phyloP scores from a whole-genome alignment of 2,797 vertebrate species.

The Danio choprae region DNA sequence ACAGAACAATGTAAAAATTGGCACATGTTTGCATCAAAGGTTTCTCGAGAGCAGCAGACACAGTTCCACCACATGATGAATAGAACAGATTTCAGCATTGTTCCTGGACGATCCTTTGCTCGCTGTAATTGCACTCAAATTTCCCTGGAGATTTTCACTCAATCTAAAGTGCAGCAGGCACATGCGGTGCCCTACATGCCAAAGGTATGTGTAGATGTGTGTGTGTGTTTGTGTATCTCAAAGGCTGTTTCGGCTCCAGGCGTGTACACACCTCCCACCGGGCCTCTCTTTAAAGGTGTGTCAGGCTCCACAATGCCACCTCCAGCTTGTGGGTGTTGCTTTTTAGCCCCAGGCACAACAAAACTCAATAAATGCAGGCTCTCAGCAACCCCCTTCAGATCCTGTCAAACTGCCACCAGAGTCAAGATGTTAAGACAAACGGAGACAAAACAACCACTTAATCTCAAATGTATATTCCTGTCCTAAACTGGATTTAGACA shows the following conservation, averaged over 20 bases:
- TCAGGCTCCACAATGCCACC: slow-evolving; percentile 51
- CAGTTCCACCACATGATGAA: slow-evolving; percentile 47
- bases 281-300: slow-evolving; percentile 69
- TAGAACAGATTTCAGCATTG: slow-evolving; percentile 49
- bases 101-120: slow-evolving; percentile 48
- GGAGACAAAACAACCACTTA: slow-evolving; percentile 59
- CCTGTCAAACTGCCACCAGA: slow-evolving; percentile 63
- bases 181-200: slow-evolving; percentile 46
- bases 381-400: slow-evolving; percentile 63
- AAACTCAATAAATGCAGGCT: slow-evolving; percentile 64
- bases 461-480: slow-evolving; percentile 54
- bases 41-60: slow-evolving; percentile 45
- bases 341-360: slow-evolving; percentile 63
- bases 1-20: slow-evolving; percentile 25
- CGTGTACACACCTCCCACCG: slow-evolving; percentile 65
- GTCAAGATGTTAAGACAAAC: slow-evolving; percentile 60
- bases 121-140: slow-evolving; percentile 59
- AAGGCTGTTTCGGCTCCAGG: slow-evolving; percentile 60
- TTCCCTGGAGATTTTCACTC: slow-evolving; percentile 51
- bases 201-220: slow-evolving; percentile 30
- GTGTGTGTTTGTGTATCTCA: slow-evolving; percentile 41
- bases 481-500: slow-evolving; percentile 23
- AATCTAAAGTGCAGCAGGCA: slow-evolving; percentile 61
- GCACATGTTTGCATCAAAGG: slow-evolving; percentile 37
- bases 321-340: slow-evolving; percentile 56